Base-by-base conservation (phyloP, 2,888 invertebrate species). In the Ceraclea dissimilis region DNA sequence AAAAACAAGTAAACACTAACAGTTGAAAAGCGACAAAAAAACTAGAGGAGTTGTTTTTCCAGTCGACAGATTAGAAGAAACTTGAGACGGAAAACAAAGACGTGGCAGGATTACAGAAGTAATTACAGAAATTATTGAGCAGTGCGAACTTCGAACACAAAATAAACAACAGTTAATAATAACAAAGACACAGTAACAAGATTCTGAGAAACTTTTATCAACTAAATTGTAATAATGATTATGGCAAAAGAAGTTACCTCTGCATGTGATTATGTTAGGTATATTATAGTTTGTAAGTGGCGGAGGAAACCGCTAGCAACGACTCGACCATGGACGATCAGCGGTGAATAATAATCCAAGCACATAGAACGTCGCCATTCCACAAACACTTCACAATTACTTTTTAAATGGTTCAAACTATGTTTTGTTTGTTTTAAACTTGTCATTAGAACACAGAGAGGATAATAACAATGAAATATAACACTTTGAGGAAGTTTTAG, bases 311-410 rank as follows among this genome's bases (percentile, higher is more conserved):
- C 51, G 52, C 57, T 52, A 47, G 46, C 33, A 47, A 49, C 57
- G 46, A 54, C 47, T 47, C 44, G 54, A 43, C 57, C 52, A 34
- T 51, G 57, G 57, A 49, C 57, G 57, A 54, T 50, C 57, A 57
- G 52, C 57, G 57, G 54, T 54, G 57, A 57, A 57, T 52, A 57
- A 49, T 53, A 57, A 44, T 57, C 57, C 57, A 46, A 50, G 47
- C 57, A 57, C 54, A 53, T 20, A 51, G 51, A 57, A 57, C 57
- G 57, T 57, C 57, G 57, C 57, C 57, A 57, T 57, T 57, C 49
- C 49, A 39, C 26, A 31, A 49, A 53, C 52, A 57, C 52, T 48
- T 19, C 39, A 17, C 50, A 54, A 49, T 44, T 46, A 54, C 55
- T 56, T 53, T 52, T 50, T 13, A 10, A 46, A 46, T 20, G 10